phyloP scores from a whole-genome alignment of 2,888 invertebrate genomes.

The Stramonita haemastoma region DNA sequence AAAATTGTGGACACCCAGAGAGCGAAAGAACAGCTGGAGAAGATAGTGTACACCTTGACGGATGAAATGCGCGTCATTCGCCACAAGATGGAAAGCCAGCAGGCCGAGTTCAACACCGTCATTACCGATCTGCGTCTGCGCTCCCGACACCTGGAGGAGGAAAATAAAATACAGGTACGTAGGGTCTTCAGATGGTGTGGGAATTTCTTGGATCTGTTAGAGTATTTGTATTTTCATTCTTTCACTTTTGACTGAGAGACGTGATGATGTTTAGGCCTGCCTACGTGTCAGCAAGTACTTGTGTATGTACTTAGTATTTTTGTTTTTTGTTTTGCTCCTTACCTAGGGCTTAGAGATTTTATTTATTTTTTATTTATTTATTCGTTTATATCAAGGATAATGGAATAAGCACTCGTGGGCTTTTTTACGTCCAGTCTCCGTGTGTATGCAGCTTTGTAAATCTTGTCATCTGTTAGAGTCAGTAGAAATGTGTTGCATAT shows the following conservation, averaged over 20 bases:
- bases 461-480: too few species aligned
- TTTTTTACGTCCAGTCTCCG: too few species aligned
- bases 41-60: slow-evolving; percentile 64
- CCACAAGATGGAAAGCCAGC: slow-evolving; percentile 70
- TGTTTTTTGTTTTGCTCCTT: too few species aligned
- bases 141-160: slow-evolving; percentile 74
- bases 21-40: slow-evolving; percentile 71
- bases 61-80: slow-evolving; percentile 73
- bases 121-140: slow-evolving; percentile 70
- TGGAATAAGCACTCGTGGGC: too few species aligned
- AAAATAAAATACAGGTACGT: slow-evolving; percentile 72
- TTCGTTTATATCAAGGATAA: too few species aligned
- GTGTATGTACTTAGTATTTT: too few species aligned
- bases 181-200: slow-evolving; percentile 11
- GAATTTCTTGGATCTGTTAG: neutral
- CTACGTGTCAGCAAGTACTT: neutral
- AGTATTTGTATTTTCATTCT: neutral
- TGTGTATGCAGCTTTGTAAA: too few species aligned
- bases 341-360: too few species aligned
- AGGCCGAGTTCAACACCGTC: slow-evolving; percentile 65
- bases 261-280: neutral
- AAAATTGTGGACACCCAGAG: slow-evolving; percentile 67
- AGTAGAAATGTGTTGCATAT: too few species aligned
- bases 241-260: neutral
- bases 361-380: too few species aligned